Conservation (phyloP, 1,140 invertebrate species). For the Ostrea denselamellosa region DNA sequence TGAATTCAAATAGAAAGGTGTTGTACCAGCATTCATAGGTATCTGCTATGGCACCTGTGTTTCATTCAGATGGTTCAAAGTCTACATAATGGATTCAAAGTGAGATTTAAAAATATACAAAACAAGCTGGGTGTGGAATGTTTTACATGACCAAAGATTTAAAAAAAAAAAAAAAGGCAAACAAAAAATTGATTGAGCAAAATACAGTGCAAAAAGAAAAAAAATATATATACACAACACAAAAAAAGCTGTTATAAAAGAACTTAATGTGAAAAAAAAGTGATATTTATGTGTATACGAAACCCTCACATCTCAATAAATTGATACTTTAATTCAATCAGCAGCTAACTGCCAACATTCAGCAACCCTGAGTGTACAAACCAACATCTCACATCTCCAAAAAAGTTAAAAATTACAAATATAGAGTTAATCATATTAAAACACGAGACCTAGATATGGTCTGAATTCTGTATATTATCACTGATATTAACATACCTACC, state of each 20-base stretch:
- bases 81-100: background rate
- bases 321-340: background rate
- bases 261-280: background rate
- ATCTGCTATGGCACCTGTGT: background rate
- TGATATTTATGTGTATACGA: background rate
- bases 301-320: background rate
- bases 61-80: background rate
- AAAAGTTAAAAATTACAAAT: background rate
- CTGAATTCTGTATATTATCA: too few species aligned
- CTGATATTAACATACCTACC: too few species aligned
- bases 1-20: background rate
- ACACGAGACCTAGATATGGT: too few species aligned
- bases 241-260: background rate
- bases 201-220: background rate
- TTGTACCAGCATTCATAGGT: background rate
- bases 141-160: background rate
- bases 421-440: background rate
- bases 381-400: background rate
- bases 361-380: background rate
- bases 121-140: constrained; percentile 2
- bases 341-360: background rate
- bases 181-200: constrained; percentile 9
- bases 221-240: background rate
- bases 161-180: constrained; percentile 2
- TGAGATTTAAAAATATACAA: constrained; percentile 5